phyloP scores from a whole-genome alignment of 2,888 invertebrate species.

The Amblyteles armatorius region DNA sequence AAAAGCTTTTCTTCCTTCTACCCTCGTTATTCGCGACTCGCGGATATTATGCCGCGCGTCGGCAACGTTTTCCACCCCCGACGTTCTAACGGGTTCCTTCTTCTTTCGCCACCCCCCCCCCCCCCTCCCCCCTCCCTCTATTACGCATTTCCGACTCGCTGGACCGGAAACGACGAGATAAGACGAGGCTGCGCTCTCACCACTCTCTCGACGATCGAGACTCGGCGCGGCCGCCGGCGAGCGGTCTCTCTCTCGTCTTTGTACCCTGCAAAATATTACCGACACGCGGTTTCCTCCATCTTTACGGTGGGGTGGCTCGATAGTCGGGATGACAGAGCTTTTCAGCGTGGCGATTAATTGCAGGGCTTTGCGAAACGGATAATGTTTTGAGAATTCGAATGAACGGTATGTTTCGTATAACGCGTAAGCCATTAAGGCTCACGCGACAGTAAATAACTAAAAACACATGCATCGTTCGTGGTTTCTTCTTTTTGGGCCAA shows the following conservation, averaged over 20 bases:
- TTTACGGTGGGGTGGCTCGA: slow-evolving; percentile 75
- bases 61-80: slow-evolving; percentile 29
- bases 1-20: slow-evolving; percentile 27
- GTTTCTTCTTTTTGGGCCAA: no score
- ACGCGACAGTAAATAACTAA: no score
- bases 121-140: slow-evolving; percentile 71
- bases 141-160: slow-evolving; percentile 84
- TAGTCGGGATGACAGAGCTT: neutral
- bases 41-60: slow-evolving; percentile 59
- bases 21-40: slow-evolving; percentile 64
- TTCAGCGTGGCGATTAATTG: slow-evolving; percentile 14
- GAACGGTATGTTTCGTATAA: slow-evolving; percentile 46
- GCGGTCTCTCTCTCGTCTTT: slow-evolving; percentile 33
- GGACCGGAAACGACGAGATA: slow-evolving; percentile 85
- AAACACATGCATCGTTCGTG: no score
- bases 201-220: slow-evolving; percentile 50
- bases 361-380: slow-evolving; percentile 19
- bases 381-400: slow-evolving; percentile 50
- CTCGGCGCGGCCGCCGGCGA: slow-evolving; percentile 68
- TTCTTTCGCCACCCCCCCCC: slow-evolving; percentile 72
- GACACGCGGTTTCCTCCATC: slow-evolving; percentile 77
- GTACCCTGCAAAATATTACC: slow-evolving; percentile 81
- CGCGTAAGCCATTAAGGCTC: slow-evolving; percentile 66
- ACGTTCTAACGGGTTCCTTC: slow-evolving; percentile 66
- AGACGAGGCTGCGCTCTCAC: slow-evolving; percentile 75